Evolutionary conservation across 2,888 invertebrate species (phyloP), one percentile per base, ranked within the genome.

Genomic region (Augochlorella aurata): DNA sequence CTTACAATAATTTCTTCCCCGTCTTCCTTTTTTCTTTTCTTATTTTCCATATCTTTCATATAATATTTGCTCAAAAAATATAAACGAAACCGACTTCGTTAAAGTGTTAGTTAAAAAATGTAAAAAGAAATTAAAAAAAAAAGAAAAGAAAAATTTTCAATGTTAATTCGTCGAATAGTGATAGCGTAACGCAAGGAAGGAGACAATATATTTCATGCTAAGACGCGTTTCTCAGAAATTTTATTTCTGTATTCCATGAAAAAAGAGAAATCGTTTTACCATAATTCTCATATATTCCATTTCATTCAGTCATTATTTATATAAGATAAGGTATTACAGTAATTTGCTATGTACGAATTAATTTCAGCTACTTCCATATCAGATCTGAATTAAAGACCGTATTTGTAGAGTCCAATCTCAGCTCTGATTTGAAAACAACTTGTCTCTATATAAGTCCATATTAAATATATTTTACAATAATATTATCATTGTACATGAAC

Each of bases 401-500:
- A 29, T 77, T 52, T 70, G 29, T 86, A 85, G 77, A 79, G 85
- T 89, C 74, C 85, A 74, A 71, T 82, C 77, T 88, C 87, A 89
- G 88, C 81, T 90, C 90, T 89, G 89, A 91, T 91, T 90, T 90
- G 88, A 92, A 92, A 92, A 88, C 88, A 92, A 90, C 87, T 89
- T 87, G 85, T 89, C 87, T 89, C 84, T 88, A 90, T 90, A 89
- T 89, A 90, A 92, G 91, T 92, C 91, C 92, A 91, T 92, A 92
- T 92, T 93, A 93, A 92, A 93, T 93, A 93, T 93, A 93, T 93
- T 93, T 93, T 93, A 93, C 92, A 93, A 92, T 92, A 92, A 92
- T 93, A 92, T 92, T 92, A 93, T 92, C 91, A 92, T 92, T 93
- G 92, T 93, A 92, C 91, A 93, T 92, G 91, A 93, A 93, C 93